A percentile compares a stretch with the other conserved stretches of the same genome.
These are phyloP conservation scores for Agrochola circellaris DNA, from an alignment of 2,888 invertebrate genomes.

Conservation along the genomic window DNA sequence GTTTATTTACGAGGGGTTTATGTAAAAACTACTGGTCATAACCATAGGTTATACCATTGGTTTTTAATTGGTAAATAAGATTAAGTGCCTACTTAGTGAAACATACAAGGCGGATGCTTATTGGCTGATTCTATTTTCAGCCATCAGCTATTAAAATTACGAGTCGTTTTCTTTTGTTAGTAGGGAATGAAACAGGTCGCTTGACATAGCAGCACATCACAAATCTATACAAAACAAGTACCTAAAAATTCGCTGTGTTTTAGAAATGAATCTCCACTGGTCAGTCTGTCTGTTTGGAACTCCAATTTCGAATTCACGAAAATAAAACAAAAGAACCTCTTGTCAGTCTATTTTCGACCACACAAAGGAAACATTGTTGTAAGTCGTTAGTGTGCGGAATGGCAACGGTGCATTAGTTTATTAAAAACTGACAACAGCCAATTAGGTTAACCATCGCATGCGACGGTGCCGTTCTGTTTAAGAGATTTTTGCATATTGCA, in stretches of 20 bases:
- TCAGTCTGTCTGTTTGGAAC: background rate
- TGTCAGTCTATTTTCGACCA: background rate
- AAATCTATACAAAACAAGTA: background rate
- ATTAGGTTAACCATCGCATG: constrained; percentile 38
- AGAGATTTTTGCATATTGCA: constrained; percentile 33
- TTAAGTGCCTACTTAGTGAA: background rate
- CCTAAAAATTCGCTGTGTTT: background rate
- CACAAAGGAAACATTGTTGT: constrained; percentile 23
- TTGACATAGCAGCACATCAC: background rate
- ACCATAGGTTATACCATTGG: no score
- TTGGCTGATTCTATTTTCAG: background rate
- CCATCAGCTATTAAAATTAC: background rate
- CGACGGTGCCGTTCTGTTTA: constrained; percentile 29
- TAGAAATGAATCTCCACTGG: background rate
- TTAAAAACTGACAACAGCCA: constrained; percentile 37
- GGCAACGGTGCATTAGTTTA: constrained; percentile 53
- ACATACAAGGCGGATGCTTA: background rate
- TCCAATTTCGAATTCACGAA: constrained; percentile 28
- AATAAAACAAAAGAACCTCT: constrained; percentile 36
- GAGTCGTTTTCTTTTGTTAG: background rate
- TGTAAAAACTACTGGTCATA: background rate
- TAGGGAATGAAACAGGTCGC: background rate
- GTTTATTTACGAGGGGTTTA: background rate
- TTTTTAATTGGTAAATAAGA: background rate
- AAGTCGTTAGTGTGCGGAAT: constrained; percentile 24